Percentiles rank a stretch among this genome's conserved stretches.
Conservation (phyloP, 2,113 vertebrate species). For the Laticauda colubrina region DNA sequence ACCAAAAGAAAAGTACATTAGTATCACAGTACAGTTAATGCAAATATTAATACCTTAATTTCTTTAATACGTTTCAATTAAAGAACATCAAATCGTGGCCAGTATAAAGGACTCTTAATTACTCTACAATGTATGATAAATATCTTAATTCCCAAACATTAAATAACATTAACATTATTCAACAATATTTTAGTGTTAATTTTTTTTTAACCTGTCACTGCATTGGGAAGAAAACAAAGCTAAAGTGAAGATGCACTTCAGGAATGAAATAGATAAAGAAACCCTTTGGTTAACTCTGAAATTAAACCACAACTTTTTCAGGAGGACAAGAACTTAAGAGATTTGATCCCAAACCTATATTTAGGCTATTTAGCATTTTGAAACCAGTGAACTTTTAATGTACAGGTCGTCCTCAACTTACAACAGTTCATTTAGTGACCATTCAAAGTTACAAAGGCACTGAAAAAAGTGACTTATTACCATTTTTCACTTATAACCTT, state of each 20-base stretch:
- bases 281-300: neutral
- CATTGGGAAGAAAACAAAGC: accelerated
- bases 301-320: neutral
- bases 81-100: constrained; percentile 2
- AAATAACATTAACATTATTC: neutral
- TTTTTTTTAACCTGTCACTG: constrained; percentile 5
- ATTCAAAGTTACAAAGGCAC: neutral
- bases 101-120: neutral
- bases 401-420: neutral
- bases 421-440: neutral
- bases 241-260: accelerated
- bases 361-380: neutral
- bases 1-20: constrained; percentile 49
- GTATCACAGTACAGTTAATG: neutral
- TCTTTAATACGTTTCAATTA: neutral
- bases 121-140: neutral
- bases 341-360: neutral
- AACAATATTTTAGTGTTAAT: neutral
- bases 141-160: neutral
- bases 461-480: neutral
- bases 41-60: neutral
- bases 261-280: neutral
- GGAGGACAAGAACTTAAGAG: neutral
- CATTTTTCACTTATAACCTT: neutral
- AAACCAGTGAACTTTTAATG: neutral